Evolutionary conservation across 2,113 vertebrate species (phyloP).

Genomic region (Pterophyllum scalare): DNA sequence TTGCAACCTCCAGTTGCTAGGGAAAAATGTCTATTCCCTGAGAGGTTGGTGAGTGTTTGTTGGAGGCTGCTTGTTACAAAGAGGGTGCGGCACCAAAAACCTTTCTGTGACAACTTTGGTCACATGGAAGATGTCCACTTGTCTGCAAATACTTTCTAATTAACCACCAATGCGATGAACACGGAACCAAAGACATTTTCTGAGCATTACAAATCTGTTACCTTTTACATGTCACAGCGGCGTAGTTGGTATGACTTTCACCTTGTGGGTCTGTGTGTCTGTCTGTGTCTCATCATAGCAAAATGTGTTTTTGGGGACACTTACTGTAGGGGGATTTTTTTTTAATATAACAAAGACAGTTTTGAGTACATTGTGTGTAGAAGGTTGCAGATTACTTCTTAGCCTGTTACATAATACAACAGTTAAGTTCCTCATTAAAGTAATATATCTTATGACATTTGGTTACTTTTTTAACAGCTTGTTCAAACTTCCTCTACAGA

Average conservation of each 20-base stretch:
- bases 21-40: no score
- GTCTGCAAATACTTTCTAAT: no score
- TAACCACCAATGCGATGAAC: neutral
- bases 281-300: neutral
- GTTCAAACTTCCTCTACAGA: neutral
- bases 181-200: no score
- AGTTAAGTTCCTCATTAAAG: neutral
- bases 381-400: neutral
- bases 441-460: neutral
- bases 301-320: neutral
- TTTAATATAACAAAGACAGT: neutral
- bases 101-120: no score
- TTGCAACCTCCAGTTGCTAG: no score
- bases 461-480: neutral
- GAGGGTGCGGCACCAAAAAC: no score
- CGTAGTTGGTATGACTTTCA: no score
- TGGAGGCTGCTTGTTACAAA: no score
- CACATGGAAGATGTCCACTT: no score
- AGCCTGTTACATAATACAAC: neutral
- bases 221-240: no score
- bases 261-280: neutral
- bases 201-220: no score
- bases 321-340: neutral
- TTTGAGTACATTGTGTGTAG: neutral
- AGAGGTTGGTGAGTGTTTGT: no score